A percentile compares a stretch with the other conserved stretches of the same genome.
These are phyloP conservation scores for Gobio occitaniae DNA, from an alignment of 2,797 vertebrate genomes.

Conservation along the genomic window DNA sequence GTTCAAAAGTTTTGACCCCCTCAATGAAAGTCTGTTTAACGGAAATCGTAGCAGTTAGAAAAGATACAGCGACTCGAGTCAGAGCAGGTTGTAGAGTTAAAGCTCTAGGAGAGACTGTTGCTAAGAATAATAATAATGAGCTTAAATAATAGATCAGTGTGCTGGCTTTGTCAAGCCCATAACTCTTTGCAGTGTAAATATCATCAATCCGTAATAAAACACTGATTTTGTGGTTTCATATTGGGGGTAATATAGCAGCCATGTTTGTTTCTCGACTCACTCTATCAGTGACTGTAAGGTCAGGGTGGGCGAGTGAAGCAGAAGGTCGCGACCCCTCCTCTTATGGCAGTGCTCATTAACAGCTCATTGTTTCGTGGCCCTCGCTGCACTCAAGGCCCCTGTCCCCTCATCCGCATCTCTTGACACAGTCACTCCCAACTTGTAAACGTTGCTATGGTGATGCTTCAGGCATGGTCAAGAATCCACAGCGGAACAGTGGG, in stretches of 20 bases:
- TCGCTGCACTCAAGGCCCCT: constrained; percentile 55
- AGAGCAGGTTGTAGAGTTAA: no score
- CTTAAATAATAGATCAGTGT: no score
- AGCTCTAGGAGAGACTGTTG: no score
- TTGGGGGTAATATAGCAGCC: not conserved
- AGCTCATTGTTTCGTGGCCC: constrained; percentile 58
- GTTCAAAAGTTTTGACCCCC: no score
- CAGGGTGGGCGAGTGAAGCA: constrained; percentile 33
- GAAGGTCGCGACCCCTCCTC: constrained; percentile 48
- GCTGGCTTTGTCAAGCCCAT: no score
- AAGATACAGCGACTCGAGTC: no score
- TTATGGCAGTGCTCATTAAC: constrained; percentile 53
- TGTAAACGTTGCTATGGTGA: constrained; percentile 78
- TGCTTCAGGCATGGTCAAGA: constrained; percentile 70
- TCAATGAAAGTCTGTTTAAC: no score
- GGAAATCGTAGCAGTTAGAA: no score
- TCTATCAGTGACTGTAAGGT: constrained; percentile 8
- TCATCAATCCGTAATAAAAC: not conserved
- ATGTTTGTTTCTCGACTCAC: no score
- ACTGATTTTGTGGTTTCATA: not conserved
- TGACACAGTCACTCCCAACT: constrained; percentile 56
- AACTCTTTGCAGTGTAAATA: not conserved
- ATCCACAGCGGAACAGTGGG: constrained; percentile 74
- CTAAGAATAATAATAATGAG: no score
- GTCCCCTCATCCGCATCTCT: constrained; percentile 64